These are phyloP conservation scores for Fringilla coelebs DNA, from an alignment of 2,797 vertebrate genomes.

Conservation along the genomic window DNA sequence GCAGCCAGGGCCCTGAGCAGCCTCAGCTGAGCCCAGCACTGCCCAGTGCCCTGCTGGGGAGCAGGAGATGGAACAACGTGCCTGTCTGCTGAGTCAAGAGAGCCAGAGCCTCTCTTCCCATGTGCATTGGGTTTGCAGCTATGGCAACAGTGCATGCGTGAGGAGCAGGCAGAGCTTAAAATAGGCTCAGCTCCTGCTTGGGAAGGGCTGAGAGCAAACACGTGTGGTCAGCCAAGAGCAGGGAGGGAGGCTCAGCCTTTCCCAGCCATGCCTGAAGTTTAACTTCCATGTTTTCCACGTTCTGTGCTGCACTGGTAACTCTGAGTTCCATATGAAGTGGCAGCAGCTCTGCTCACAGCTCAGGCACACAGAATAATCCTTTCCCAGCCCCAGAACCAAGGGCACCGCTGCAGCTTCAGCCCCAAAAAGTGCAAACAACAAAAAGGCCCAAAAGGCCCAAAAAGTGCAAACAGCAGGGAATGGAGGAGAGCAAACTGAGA, in stretches of 20 bases:
- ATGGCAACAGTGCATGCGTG: conserved; percentile 2
- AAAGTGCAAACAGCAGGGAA: background rate
- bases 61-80: background rate
- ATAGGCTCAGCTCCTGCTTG: conserved; percentile 54
- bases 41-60: background rate
- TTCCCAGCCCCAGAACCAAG: background rate
- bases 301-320: fast-evolving
- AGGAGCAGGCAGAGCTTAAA: conserved; percentile 38
- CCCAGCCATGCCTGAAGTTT: background rate
- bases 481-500: no score
- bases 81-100: conserved; percentile 28
- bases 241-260: background rate
- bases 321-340: background rate
- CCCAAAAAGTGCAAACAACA: background rate
- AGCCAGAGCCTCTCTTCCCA: background rate
- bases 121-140: conserved; percentile 21
- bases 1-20: background rate
- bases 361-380: background rate
- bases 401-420: background rate
- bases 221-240: background rate
- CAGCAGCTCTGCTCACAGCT: background rate
- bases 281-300: background rate
- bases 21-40: background rate
- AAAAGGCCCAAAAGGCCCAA: background rate
- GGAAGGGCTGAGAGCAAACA: conserved; percentile 13